phyloP scores from a whole-genome alignment of 2,888 invertebrate genomes.

The Epinotia brunnichana region DNA sequence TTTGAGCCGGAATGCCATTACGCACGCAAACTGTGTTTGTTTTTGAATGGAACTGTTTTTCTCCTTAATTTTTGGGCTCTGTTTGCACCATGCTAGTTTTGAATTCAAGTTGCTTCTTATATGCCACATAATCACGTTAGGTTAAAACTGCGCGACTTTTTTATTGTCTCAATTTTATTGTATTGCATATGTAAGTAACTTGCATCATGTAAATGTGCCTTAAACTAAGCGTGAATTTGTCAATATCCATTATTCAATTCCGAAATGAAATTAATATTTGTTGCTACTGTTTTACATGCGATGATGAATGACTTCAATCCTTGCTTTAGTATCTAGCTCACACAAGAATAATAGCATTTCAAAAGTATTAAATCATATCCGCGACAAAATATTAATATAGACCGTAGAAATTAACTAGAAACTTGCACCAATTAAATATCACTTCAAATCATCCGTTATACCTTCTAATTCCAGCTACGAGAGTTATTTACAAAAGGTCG shows the following conservation, averaged over 20 bases:
- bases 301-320: neutral
- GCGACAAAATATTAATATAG: neutral
- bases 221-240: too few relatives aligned
- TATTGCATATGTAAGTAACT: too few relatives aligned
- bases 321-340: constrained; percentile 3
- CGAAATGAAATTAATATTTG: constrained; percentile 1
- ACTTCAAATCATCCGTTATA: constrained; percentile 33
- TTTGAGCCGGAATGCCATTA: too few relatives aligned
- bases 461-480: constrained; percentile 13
- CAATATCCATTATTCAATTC: neutral
- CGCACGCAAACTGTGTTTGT: too few relatives aligned
- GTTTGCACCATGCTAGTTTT: too few relatives aligned
- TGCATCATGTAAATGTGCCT: too few relatives aligned
- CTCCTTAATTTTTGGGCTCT: too few relatives aligned
- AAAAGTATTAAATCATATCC: constrained; percentile 3
- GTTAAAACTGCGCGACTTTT: too few relatives aligned
- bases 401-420: neutral
- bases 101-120: too few relatives aligned
- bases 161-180: too few relatives aligned
- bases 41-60: too few relatives aligned
- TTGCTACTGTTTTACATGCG: neutral
- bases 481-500: neutral
- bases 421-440: constrained; percentile 25
- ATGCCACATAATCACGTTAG: too few relatives aligned
- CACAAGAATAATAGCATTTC: neutral